Conservation (phyloP, 2,888 invertebrate genomes). For the Dilophus febrilis region DNA sequence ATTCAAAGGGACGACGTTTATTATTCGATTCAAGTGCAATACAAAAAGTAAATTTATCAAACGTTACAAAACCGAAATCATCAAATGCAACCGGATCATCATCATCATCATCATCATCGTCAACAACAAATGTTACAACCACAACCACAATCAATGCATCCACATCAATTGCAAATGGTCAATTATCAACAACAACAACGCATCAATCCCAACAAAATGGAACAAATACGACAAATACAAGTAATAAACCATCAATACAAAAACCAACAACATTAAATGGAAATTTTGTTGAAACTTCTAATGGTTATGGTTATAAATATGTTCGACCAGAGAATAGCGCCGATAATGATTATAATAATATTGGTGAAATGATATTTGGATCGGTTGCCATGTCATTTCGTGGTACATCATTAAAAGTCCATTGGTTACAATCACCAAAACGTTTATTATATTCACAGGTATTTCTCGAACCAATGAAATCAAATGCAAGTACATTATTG, state of each 20-base stretch:
- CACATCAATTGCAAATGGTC: background rate
- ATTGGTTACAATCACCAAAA: constrained; percentile 32
- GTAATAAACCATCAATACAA: constrained; percentile 1
- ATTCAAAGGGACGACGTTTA: constrained; percentile 60
- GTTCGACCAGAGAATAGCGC: constrained; percentile 42
- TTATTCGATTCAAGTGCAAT: constrained; percentile 66
- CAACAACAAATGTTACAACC: constrained; percentile 3
- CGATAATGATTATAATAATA: constrained; percentile 48
- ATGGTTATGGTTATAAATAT: constrained; percentile 31
- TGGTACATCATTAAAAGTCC: constrained; percentile 69
- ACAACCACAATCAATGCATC: background rate
- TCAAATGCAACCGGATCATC: constrained; percentile 9
- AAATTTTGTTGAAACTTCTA: constrained; percentile 2
- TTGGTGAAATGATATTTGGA: constrained; percentile 88
- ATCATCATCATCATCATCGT: too few species aligned
- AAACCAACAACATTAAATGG: background rate
- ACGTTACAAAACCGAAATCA: too few species aligned
- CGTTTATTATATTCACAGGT: constrained; percentile 42
- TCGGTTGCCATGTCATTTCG: constrained; percentile 77
- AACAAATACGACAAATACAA: too few species aligned
- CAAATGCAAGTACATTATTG: constrained; percentile 11
- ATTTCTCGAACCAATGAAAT: constrained; percentile 36
- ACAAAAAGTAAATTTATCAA: constrained; percentile 37
- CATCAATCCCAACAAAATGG: too few species aligned
- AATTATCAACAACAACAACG: too few species aligned